phyloP scores from a whole-genome alignment of 2,113 vertebrate genomes.

The Nyctibius bracteatus region DNA sequence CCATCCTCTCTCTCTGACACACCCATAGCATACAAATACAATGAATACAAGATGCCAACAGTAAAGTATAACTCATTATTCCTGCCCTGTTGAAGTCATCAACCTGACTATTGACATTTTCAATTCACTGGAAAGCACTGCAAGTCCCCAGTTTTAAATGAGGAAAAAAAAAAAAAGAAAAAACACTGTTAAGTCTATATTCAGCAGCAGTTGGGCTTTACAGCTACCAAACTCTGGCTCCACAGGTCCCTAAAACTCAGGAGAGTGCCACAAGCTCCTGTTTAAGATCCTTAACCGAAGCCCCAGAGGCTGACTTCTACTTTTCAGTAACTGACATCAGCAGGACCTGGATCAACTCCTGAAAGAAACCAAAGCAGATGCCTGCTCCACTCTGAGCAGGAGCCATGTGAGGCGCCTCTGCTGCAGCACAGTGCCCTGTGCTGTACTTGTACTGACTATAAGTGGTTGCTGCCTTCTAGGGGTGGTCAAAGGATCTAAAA shows the following conservation, averaged over 20 bases:
- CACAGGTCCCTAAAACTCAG: neutral
- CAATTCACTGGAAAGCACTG: neutral
- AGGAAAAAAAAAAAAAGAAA: neutral
- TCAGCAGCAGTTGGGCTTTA: neutral
- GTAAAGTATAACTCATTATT: neutral
- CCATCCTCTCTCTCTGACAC: neutral
- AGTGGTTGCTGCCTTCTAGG: neutral
- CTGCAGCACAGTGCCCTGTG: neutral
- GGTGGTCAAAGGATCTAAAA: neutral
- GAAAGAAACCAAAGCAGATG: neutral
- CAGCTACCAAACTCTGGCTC: neutral
- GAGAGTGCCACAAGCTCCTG: neutral
- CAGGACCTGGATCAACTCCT: neutral
- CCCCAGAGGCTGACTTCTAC: neutral
- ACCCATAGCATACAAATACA: neutral
- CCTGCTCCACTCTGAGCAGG: neutral
- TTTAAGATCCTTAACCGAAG: fast-evolving
- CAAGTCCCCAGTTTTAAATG: neutral
- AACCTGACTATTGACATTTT: neutral
- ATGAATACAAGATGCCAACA: neutral
- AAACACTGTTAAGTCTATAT: neutral
- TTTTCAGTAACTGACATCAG: neutral
- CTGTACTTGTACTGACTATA: fast-evolving
- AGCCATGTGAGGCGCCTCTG: neutral
- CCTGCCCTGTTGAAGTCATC: neutral